These are phyloP conservation scores for Neoaliturus tenellus DNA, from an alignment of 2,888 invertebrate species.

Conservation along the genomic window DNA sequence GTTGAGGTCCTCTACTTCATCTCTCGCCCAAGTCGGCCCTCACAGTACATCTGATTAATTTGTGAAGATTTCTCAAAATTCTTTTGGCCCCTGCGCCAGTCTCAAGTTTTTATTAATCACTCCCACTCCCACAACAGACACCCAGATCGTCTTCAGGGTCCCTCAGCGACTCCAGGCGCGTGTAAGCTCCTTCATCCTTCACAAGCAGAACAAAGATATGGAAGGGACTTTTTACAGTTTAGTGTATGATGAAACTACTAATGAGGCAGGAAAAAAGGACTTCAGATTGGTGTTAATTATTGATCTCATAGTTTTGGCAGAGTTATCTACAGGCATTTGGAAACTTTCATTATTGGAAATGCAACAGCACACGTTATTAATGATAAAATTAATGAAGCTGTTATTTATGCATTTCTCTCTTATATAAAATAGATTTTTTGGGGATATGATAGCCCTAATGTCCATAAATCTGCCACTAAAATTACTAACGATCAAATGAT, in stretches of 20 bases:
- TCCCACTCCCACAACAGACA: neutral
- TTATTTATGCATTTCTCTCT: neutral
- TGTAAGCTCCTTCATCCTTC: too few relatives aligned
- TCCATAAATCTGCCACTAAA: too few relatives aligned
- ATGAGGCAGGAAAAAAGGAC: neutral
- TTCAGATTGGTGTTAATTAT: neutral
- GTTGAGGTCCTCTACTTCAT: too few relatives aligned
- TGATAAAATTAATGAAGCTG: neutral
- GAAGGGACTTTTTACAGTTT: neutral
- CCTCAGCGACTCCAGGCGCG: too few relatives aligned
- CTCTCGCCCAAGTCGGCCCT: too few relatives aligned
- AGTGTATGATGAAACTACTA: conserved; percentile 10
- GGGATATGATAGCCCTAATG: too few relatives aligned
- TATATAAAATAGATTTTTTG: too few relatives aligned
- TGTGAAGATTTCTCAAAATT: neutral
- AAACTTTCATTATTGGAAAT: neutral
- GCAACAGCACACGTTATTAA: neutral
- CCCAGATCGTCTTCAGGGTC: too few relatives aligned
- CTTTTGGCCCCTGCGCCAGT: neutral
- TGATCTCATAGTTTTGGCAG: conserved; percentile 3
- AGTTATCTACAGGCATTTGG: conserved; percentile 1
- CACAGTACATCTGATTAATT: too few relatives aligned
- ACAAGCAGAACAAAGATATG: neutral
- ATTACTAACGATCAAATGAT: too few relatives aligned
- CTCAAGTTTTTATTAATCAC: neutral